Evolutionary conservation across 2,113 vertebrate species (phyloP).

Genomic region (Eidolon helvum): DNA sequence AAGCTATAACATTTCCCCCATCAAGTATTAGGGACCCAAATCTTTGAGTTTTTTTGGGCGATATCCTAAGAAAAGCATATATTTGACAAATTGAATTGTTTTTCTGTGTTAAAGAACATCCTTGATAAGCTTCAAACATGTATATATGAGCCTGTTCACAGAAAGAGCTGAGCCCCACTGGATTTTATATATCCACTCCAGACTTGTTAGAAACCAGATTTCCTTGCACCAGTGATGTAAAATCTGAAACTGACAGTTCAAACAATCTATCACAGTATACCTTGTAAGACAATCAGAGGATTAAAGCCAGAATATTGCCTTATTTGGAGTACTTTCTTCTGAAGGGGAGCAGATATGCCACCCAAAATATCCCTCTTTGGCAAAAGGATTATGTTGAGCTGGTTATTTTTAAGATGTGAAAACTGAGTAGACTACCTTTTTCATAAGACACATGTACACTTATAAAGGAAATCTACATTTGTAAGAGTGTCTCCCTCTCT

Average conservation of each 20-base stretch:
- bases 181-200: neutral
- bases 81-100: slow-evolving; percentile 27
- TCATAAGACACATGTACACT: neutral
- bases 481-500: neutral
- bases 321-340: neutral
- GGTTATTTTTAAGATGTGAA: neutral
- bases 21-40: too few species aligned
- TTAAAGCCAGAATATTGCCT: neutral
- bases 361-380: neutral
- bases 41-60: too few species aligned
- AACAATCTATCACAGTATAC: neutral
- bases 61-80: too few species aligned
- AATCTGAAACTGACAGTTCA: slow-evolving; percentile 23
- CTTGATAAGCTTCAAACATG: neutral
- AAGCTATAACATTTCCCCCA: too few species aligned
- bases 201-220: neutral
- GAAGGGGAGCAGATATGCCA: neutral
- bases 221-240: neutral
- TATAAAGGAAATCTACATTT: neutral
- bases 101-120: neutral
- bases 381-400: neutral
- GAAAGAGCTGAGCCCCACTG: neutral
- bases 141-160: neutral
- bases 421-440: neutral
- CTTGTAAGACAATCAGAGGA: neutral